Evolutionary conservation across 1,140 invertebrate genomes (phyloP).

Genomic region (Pogonus chalceus): DNA sequence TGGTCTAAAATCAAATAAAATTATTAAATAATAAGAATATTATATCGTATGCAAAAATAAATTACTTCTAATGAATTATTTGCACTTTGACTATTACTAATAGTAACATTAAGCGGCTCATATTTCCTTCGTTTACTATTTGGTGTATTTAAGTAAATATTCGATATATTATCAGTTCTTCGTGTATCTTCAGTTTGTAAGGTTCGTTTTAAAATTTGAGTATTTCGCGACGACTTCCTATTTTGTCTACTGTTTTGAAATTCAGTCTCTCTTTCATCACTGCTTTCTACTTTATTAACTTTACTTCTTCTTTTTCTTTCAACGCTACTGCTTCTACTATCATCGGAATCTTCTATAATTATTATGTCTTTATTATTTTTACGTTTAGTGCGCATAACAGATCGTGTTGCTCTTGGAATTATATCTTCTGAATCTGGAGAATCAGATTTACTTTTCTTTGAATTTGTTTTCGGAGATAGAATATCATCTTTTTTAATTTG

Average conservation of each 20-base stretch:
- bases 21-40: neutral
- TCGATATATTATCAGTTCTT: neutral
- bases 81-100: neutral
- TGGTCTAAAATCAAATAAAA: slow-evolving; percentile 11
- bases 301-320: neutral
- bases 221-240: too few relatives aligned
- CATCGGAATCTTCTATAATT: neutral
- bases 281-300: neutral
- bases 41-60: neutral
- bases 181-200: neutral
- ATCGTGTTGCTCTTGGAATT: neutral
- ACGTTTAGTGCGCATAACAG: too few relatives aligned
- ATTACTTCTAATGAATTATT: neutral
- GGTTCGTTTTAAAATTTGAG: too few relatives aligned
- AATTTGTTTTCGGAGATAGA: neutral
- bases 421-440: neutral
- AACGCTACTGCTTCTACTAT: neutral
- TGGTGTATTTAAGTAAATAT: neutral
- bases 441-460: neutral
- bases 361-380: too few relatives aligned
- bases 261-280: neutral
- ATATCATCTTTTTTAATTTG: neutral
- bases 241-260: neutral
- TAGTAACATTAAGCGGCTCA: neutral
- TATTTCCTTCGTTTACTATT: neutral